Evolutionary conservation across 1,140 invertebrate genomes (phyloP).

Genomic region (Lasaia peninsularis): DNA sequence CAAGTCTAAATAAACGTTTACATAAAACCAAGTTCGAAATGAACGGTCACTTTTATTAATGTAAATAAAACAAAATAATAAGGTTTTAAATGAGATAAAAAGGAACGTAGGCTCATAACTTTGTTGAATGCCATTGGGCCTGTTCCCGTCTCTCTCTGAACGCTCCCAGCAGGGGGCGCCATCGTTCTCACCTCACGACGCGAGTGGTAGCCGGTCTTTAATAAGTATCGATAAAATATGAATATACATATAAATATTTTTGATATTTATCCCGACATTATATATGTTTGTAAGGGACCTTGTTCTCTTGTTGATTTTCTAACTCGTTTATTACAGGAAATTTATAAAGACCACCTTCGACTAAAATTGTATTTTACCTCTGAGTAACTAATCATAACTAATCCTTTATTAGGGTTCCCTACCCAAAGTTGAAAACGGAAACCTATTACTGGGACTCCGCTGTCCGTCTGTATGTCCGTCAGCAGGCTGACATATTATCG

Average conservation of each 20-base stretch:
- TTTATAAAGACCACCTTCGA: not conserved
- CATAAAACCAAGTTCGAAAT: conserved; percentile 16
- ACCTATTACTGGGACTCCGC: too few relatives aligned
- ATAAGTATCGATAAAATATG: conserved; percentile 77
- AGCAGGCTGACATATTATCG: too few relatives aligned
- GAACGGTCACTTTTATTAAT: conserved; percentile 35
- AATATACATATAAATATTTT: conserved; percentile 75
- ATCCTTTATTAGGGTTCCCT: too few relatives aligned
- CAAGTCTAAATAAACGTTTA: conserved; percentile 5
- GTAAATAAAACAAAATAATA: conserved; percentile 61
- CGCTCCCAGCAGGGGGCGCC: conserved; percentile 66
- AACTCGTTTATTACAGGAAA: not conserved
- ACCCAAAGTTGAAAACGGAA: too few relatives aligned
- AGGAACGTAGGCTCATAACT: conserved; percentile 66
- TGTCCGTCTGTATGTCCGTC: too few relatives aligned
- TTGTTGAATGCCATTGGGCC: conserved; percentile 67
- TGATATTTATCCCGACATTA: conserved; percentile 49
- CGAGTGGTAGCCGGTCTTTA: conserved; percentile 74
- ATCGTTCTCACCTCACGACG: conserved; percentile 75
- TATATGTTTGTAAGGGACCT: conserved; percentile 13
- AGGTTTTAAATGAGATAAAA: conserved; percentile 53
- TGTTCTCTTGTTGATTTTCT: conserved; percentile 8
- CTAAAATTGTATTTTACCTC: not conserved
- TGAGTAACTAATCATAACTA: too few relatives aligned
- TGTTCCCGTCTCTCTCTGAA: conserved; percentile 66